These are phyloP conservation scores for Tridacna gigas DNA, from an alignment of 2,888 invertebrate genomes.

Conservation along the genomic window DNA sequence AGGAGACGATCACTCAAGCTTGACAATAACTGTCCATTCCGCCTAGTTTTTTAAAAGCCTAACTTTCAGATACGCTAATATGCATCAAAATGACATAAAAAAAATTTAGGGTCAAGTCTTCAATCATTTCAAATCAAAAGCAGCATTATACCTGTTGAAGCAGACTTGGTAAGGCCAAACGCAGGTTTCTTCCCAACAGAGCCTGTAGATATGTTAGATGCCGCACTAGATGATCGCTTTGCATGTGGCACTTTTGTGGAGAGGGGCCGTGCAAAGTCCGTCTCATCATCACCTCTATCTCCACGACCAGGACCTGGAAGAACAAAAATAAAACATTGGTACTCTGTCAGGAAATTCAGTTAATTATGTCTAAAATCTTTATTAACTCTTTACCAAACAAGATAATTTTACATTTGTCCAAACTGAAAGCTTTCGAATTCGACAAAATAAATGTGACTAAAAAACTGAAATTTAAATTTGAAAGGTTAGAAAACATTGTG, in stretches of 20 bases:
- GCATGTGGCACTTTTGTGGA: slow-evolving; percentile 74
- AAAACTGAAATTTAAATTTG: neutral
- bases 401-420: neutral
- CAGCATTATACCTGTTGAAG: slow-evolving; percentile 49
- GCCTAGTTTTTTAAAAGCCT: too few species aligned
- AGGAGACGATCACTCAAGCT: too few species aligned
- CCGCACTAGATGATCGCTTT: slow-evolving; percentile 63
- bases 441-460: neutral
- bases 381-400: neutral
- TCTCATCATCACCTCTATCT: slow-evolving; percentile 73
- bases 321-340: slow-evolving; percentile 24
- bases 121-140: neutral
- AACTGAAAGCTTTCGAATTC: neutral
- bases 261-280: slow-evolving; percentile 76
- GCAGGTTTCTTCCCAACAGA: slow-evolving; percentile 56
- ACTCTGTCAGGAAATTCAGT: neutral
- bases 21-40: too few species aligned
- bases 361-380: neutral
- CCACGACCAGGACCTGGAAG: slow-evolving; percentile 70
- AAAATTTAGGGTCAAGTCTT: neutral
- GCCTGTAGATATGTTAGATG: slow-evolving; percentile 52
- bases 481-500: neutral
- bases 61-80: too few species aligned
- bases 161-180: slow-evolving; percentile 54
- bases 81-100: too few species aligned